A percentile compares a stretch with the other conserved stretches of the same genome.
phyloP scores from a whole-genome alignment of 2,888 invertebrate species.

The Caenorhabditis uteleia region DNA sequence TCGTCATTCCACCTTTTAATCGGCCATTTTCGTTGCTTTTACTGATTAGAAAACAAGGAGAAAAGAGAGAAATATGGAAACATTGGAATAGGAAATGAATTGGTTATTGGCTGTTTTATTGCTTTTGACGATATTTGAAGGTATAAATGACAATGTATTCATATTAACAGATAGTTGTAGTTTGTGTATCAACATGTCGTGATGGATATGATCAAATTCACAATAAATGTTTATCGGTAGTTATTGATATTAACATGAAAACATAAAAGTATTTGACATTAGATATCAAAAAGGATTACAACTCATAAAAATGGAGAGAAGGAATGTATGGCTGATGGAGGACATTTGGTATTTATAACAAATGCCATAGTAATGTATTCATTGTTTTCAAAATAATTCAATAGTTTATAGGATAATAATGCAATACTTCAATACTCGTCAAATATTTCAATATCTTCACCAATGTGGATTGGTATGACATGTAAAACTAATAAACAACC shows the following conservation, averaged over 20 bases:
- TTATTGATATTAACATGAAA: too few species aligned
- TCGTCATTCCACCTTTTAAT: too few species aligned
- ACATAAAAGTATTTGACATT: background rate
- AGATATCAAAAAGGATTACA: slow-evolving; percentile 6
- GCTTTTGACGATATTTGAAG: too few species aligned
- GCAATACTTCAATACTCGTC: slow-evolving; percentile 14
- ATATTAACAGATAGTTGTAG: too few species aligned
- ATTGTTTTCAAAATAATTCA: background rate
- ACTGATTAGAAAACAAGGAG: too few species aligned
- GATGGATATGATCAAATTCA: slow-evolving; percentile 13
- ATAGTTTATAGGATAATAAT: slow-evolving; percentile 18
- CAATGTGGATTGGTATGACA: slow-evolving; percentile 26
- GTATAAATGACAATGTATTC: too few species aligned
- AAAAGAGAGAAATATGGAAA: too few species aligned
- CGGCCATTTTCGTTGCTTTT: too few species aligned
- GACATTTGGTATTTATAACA: slow-evolving; percentile 12
- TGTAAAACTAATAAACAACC: slow-evolving; percentile 17
- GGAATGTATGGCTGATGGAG: slow-evolving; percentile 6
- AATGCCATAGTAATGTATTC: slow-evolving; percentile 11
- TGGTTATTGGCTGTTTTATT: too few species aligned
- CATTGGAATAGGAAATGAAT: too few species aligned
- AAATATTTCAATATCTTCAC: slow-evolving; percentile 7
- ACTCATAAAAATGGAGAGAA: slow-evolving; percentile 6
- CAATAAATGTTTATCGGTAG: slow-evolving; percentile 18
- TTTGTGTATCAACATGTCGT: slow-evolving; percentile 3